Conservation (phyloP, 2,888 invertebrate species). For the Bruchidius siliquastri region DNA sequence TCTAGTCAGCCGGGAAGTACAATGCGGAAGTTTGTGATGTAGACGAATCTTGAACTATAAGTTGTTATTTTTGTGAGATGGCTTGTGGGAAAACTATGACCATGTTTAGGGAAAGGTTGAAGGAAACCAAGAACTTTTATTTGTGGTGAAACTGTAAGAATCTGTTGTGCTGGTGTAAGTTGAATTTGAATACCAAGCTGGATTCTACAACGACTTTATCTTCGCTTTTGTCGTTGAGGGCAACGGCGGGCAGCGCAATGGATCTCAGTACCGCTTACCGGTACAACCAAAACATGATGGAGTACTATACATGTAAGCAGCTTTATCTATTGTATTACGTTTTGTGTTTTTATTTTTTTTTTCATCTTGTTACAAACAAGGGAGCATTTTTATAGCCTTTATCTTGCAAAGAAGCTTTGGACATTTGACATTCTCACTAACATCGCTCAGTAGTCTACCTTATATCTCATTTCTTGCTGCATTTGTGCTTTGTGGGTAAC, state of each 20-base stretch:
- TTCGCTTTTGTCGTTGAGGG: conserved; percentile 61
- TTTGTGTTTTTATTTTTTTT: too few relatives aligned
- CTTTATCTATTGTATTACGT: background rate
- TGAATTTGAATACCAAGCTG: conserved; percentile 61
- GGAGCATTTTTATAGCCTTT: too few relatives aligned
- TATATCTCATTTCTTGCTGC: too few relatives aligned
- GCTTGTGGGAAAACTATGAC: background rate
- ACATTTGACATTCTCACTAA: too few relatives aligned
- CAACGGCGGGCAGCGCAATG: conserved; percentile 68
- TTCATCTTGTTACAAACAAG: too few relatives aligned
- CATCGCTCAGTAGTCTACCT: too few relatives aligned
- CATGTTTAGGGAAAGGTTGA: background rate
- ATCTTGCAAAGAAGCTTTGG: too few relatives aligned
- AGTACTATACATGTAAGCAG: conserved; percentile 92
- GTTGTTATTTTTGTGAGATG: background rate
- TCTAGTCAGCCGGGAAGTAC: background rate
- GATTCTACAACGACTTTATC: conserved; percentile 63
- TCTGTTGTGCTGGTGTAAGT: background rate
- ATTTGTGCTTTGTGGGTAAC: too few relatives aligned
- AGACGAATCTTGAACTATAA: background rate
- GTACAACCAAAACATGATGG: conserved; percentile 98
- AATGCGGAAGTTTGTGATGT: background rate
- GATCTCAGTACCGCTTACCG: conserved; percentile 91
- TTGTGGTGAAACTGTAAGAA: background rate
- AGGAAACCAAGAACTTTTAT: background rate